Evolutionary conservation across 2,797 vertebrate species (phyloP).

Genomic region (Syngnathus rostellatus): DNA sequence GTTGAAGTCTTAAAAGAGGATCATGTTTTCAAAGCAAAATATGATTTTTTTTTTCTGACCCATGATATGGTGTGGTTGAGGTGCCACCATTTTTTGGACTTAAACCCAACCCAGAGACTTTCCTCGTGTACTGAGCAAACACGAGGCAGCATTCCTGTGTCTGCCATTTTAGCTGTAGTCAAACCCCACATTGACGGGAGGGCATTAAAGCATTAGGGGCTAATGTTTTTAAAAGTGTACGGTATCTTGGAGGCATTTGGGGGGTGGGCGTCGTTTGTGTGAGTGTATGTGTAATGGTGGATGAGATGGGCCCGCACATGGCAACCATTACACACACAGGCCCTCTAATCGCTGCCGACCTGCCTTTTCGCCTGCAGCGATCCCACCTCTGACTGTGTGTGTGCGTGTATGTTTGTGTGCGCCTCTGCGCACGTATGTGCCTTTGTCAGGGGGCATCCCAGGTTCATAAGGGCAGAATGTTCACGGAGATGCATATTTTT

Average conservation of each 20-base stretch:
- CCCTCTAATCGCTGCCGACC: conserved; percentile 74
- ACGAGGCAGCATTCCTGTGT: conserved; percentile 60
- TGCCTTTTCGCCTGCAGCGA: conserved; percentile 69
- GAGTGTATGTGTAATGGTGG: conserved; percentile 66
- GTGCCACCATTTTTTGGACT: conserved; percentile 39
- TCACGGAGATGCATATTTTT: conserved; percentile 66
- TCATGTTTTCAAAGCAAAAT: not conserved
- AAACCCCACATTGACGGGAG: conserved; percentile 56
- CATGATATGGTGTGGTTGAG: conserved; percentile 15
- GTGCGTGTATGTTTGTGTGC: conserved; percentile 29
- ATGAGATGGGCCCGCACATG: conserved; percentile 71
- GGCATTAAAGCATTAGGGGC: conserved; percentile 75
- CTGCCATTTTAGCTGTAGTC: conserved; percentile 64
- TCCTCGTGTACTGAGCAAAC: conserved; percentile 55
- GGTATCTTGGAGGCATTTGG: conserved; percentile 62
- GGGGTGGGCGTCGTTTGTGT: conserved; percentile 47
- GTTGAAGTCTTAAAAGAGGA: not conserved
- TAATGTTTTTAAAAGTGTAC: conserved; percentile 78
- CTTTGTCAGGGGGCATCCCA: conserved; percentile 64
- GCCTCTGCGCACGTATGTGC: conserved; percentile 30
- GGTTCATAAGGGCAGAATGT: conserved; percentile 72
- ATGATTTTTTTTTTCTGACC: not conserved
- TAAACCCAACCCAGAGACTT: conserved; percentile 40
- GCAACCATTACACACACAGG: conserved; percentile 75
- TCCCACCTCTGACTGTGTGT: conserved; percentile 68